A percentile compares a stretch with the other conserved stretches of the same genome.
Evolutionary conservation across 2,113 vertebrate species (phyloP).

Genomic region (Elephantulus edwardii): DNA sequence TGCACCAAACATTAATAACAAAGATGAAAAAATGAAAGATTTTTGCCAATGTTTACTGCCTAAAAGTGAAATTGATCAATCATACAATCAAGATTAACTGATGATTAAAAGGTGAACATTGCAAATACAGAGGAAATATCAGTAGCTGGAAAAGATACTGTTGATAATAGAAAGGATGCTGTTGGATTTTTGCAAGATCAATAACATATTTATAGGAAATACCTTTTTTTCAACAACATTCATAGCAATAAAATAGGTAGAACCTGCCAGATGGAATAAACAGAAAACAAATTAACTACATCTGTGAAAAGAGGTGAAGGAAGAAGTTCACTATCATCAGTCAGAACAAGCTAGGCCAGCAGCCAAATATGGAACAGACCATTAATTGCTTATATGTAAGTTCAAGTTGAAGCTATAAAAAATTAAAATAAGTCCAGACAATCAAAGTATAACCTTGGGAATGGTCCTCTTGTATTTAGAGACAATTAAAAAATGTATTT

Average conservation of each 20-base stretch:
- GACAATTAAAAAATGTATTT: too few species aligned
- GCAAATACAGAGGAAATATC: neutral
- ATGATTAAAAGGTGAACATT: neutral
- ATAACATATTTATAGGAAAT: neutral
- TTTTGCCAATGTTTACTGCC: too few species aligned
- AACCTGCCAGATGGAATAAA: neutral
- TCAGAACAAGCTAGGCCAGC: neutral
- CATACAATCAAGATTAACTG: neutral
- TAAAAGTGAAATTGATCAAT: too few species aligned
- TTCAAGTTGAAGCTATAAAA: too few species aligned
- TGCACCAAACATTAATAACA: too few species aligned
- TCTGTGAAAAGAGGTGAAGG: neutral
- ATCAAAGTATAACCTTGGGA: too few species aligned
- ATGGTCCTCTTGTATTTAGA: too few species aligned
- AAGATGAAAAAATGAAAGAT: too few species aligned
- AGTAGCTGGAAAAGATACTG: neutral
- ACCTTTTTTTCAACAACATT: neutral
- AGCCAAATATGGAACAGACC: neutral
- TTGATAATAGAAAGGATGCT: neutral
- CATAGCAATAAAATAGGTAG: neutral
- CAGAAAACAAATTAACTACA: neutral
- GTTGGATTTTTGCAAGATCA: neutral
- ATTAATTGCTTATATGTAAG: too few species aligned
- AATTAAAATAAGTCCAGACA: too few species aligned
- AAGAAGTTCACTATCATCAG: neutral